Conservation (phyloP, 2,797 vertebrate genomes). For the Bovichtus diacanthus region DNA sequence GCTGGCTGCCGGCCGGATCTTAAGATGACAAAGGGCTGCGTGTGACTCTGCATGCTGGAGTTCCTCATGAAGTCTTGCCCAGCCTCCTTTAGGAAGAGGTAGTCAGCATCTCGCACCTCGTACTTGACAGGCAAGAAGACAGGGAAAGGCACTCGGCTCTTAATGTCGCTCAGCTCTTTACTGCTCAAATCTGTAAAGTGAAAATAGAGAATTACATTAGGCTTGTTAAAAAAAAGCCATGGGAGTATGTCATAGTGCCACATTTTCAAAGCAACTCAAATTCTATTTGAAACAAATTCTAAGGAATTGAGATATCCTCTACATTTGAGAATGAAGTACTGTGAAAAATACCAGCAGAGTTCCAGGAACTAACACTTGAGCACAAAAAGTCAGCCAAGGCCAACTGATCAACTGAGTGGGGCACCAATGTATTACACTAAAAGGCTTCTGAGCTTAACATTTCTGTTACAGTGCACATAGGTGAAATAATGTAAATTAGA, state of each 20-base stretch:
- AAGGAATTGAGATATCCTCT: neutral
- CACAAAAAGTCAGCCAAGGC: constrained; percentile 33
- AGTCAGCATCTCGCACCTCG: constrained; percentile 88
- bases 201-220: constrained; percentile 16
- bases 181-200: constrained; percentile 87
- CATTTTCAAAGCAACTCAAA: neutral
- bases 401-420: constrained; percentile 67
- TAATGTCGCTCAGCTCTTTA: constrained; percentile 88
- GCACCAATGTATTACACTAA: constrained; percentile 69
- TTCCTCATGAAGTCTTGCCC: constrained; percentile 97
- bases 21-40: constrained; percentile 93
- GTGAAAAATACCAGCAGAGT: constrained; percentile 1
- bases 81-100: constrained; percentile 94
- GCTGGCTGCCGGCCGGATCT: constrained; percentile 85
- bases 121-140: constrained; percentile 92
- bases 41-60: constrained; percentile 92
- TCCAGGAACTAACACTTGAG: constrained; percentile 40
- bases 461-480: constrained; percentile 25
- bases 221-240: neutral
- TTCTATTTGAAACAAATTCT: constrained; percentile 9
- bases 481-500: constrained; percentile 48
- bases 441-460: constrained; percentile 62
- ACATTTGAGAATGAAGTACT: constrained; percentile 9
- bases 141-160: constrained; percentile 88
- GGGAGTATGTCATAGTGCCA: neutral